Evolutionary conservation across 2,888 invertebrate species (phyloP), one percentile per base, ranked within the genome.

Genomic region (Sphinx pinastri): DNA sequence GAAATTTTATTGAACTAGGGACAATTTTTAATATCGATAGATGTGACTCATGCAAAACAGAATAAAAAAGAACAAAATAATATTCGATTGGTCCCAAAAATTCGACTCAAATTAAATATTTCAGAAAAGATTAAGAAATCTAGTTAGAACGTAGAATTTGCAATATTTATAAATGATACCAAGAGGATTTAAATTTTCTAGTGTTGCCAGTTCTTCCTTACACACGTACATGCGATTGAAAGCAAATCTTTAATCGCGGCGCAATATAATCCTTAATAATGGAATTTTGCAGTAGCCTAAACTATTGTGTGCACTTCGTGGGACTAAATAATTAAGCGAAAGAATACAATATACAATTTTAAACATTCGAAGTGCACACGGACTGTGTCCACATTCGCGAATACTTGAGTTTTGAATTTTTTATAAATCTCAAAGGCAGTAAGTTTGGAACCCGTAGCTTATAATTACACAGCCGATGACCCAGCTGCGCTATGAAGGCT

Each of bases 201-300:
- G 38, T 38, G 19, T 19, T 51, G 14, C 19, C 49, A 8, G 49
- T 68, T 68, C 68, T 68, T 68, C 47, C 68, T 68, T 57, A 57
- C 68, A 67, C n/a, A 68, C 54, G 19, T 47, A 57, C 54, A 57
- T 49, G 47, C 63, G 49, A 63, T 49, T 16, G 1, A 49, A 63
- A 63, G 63, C 63, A 47, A 49, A 49, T 14, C 63, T 63, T 63
- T 63, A 13, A 63, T 14, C 63, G 63, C 63, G 16, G 19, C 49
- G 49, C 63, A 63, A 63, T 45, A 45, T 10, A 60, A 60, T 63
- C 47, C 63, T 63, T 63, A 63, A 47, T 19, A 49, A 49, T 63
- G 63, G 63, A 63, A 63, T 63, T 63, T 63, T 63, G 49, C 49
- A 19, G 60, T 63, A 63, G 60, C 63, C 63, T 63, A 49, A 63